phyloP scores from a whole-genome alignment of 1,140 invertebrate genomes.

The Sipha flava region DNA sequence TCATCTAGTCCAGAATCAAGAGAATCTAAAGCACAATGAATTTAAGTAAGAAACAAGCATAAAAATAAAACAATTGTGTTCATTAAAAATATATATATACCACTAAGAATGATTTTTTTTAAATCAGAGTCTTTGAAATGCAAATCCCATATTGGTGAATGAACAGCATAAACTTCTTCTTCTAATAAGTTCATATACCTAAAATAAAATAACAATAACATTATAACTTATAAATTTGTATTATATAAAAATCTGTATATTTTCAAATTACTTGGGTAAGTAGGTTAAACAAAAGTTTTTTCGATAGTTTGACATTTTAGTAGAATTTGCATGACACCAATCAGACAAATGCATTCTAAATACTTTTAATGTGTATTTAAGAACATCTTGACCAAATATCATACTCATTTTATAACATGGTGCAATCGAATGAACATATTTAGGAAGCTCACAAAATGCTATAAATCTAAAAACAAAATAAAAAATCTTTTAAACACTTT shows the following conservation, averaged over 20 bases:
- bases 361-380: constrained; percentile 1
- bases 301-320: background rate
- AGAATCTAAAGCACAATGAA: background rate
- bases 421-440: background rate
- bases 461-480: background rate
- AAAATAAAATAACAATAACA: constrained; percentile 9
- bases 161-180: constrained; percentile 73
- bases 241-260: background rate
- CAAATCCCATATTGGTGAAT: constrained; percentile 87
- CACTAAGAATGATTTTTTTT: constrained; percentile 3
- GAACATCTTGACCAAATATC: constrained; percentile 17
- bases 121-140: constrained; percentile 56
- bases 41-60: background rate
- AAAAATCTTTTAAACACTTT: background rate
- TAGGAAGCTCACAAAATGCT: background rate
- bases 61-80: background rate
- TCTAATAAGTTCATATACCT: constrained; percentile 81
- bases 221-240: background rate
- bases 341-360: constrained; percentile 16
- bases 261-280: background rate
- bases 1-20: background rate
- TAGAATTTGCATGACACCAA: background rate
- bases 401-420: constrained; percentile 8
- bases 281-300: background rate
- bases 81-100: background rate